Evolutionary conservation across 2,113 vertebrate genomes (phyloP).

Genomic region (Cromileptes altivelis): DNA sequence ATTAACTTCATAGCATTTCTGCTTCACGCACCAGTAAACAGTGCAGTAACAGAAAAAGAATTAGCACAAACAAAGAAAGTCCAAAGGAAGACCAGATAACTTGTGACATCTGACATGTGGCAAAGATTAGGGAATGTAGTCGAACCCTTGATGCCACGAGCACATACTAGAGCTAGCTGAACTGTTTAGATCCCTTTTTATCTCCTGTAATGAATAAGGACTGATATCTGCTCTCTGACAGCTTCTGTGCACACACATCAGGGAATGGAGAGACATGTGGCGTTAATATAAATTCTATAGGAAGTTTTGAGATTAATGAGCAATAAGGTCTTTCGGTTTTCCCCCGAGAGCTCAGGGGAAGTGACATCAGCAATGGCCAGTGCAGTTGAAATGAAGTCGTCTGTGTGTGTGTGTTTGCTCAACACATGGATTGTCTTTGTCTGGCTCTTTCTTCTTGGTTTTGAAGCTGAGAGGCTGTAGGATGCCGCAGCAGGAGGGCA

Average conservation of each 20-base stretch:
- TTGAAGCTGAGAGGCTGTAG: slow-evolving; percentile 44
- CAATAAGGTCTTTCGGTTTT: slow-evolving; percentile 52
- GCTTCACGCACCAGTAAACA: background rate
- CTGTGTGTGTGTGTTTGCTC: slow-evolving; percentile 36
- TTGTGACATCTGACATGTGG: background rate
- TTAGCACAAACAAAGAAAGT: slow-evolving; percentile 11
- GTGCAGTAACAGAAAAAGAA: background rate
- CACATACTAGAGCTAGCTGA: slow-evolving; percentile 8
- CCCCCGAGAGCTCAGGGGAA: slow-evolving; percentile 48
- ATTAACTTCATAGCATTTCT: background rate
- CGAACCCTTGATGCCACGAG: background rate
- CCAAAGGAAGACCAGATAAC: slow-evolving; percentile 4
- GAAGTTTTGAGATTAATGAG: slow-evolving; percentile 63
- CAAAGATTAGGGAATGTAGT: background rate
- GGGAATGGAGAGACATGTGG: slow-evolving; percentile 49
- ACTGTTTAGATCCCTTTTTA: slow-evolving; percentile 4
- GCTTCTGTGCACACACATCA: slow-evolving; percentile 1
- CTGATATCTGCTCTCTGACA: slow-evolving; percentile 32
- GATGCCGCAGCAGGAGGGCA: slow-evolving; percentile 69
- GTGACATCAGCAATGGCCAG: slow-evolving; percentile 36
- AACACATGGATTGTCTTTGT: slow-evolving; percentile 64
- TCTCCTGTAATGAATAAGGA: slow-evolving; percentile 40
- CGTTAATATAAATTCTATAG: slow-evolving; percentile 52
- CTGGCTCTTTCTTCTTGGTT: slow-evolving; percentile 50
- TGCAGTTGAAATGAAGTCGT: slow-evolving; percentile 52